Evolutionary conservation across 1,140 invertebrate genomes (phyloP).

Genomic region (Drosophila pectinifera): DNA sequence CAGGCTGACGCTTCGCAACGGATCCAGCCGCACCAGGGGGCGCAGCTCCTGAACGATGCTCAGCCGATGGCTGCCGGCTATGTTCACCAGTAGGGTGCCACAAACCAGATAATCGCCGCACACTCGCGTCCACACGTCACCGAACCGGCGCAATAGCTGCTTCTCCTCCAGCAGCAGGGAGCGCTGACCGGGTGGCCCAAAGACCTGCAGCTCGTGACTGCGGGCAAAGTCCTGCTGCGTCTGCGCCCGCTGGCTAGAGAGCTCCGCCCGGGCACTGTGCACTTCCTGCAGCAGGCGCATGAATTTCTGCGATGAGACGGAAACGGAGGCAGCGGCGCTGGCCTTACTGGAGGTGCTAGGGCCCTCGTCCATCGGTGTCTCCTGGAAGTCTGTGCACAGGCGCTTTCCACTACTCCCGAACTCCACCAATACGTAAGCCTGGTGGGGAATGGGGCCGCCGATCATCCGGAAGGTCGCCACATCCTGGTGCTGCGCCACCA

Average conservation of each 20-base stretch:
- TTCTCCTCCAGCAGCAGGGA: slow-evolving; percentile 67
- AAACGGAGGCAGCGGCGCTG: not conserved
- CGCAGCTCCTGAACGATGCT: slow-evolving; percentile 39
- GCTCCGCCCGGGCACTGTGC: slow-evolving; percentile 44
- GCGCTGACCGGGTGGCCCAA: slow-evolving; percentile 49
- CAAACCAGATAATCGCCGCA: slow-evolving; percentile 51
- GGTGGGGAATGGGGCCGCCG: slow-evolving; percentile 40
- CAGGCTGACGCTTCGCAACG: slow-evolving; percentile 3
- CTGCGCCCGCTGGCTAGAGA: slow-evolving; percentile 40
- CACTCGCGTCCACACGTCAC: slow-evolving; percentile 66
- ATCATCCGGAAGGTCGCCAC: slow-evolving; percentile 42
- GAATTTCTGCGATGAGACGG: slow-evolving; percentile 19
- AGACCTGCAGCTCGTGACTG: slow-evolving; percentile 29
- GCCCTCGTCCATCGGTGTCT: not conserved
- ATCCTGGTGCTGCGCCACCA: slow-evolving; percentile 39
- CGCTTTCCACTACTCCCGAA: slow-evolving; percentile 51
- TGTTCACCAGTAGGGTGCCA: slow-evolving; percentile 53
- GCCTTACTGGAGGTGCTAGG: slow-evolving; percentile 8
- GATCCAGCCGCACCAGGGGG: slow-evolving; percentile 40
- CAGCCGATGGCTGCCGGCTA: slow-evolving; percentile 24
- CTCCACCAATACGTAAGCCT: slow-evolving; percentile 59
- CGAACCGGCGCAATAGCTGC: slow-evolving; percentile 54
- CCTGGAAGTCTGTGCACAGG: slow-evolving; percentile 55
- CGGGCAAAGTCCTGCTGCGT: slow-evolving; percentile 53
- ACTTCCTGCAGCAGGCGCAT: slow-evolving; percentile 50